Evolutionary conservation across 2,888 invertebrate species (phyloP).

Genomic region (Masnerella sp.): DNA sequence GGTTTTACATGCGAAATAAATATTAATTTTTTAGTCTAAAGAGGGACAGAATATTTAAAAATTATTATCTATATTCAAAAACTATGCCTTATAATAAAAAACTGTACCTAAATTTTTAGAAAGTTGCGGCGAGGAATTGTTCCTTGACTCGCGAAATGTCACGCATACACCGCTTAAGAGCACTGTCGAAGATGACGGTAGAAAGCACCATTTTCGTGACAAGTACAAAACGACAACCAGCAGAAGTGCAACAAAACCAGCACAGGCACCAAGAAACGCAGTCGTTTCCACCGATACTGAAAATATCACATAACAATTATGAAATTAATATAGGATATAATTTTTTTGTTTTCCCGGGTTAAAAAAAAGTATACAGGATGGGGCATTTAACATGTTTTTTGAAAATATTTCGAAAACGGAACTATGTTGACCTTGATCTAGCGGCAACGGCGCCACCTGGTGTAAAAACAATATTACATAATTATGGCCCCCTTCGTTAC

Average conservation of each 20-base stretch:
- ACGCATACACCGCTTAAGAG: conserved; percentile 78
- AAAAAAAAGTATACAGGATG: too few species aligned
- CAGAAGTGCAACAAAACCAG: conserved; percentile 89
- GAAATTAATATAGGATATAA: too few species aligned
- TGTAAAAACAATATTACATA: too few species aligned
- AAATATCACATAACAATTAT: conserved; percentile 70
- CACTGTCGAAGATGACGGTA: conserved; percentile 77
- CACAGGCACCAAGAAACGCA: conserved; percentile 92
- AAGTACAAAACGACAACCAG: conserved; percentile 92
- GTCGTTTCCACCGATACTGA: conserved; percentile 89
- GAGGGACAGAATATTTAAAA: too few species aligned
- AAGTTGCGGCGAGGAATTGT: conserved; percentile 71
- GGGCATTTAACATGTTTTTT: too few species aligned
- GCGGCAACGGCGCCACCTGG: too few species aligned
- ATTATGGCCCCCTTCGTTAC: too few species aligned
- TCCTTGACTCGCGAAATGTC: conserved; percentile 74
- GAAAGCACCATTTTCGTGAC: conserved; percentile 87
- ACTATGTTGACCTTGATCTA: too few species aligned
- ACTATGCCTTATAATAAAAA: conserved; percentile 17
- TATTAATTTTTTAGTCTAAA: too few species aligned
- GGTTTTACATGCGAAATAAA: too few species aligned
- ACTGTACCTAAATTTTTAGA: conserved; percentile 74
- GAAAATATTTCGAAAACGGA: too few species aligned
- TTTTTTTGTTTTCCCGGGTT: too few species aligned
- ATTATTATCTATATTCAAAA: conserved; percentile 55